Evolutionary conservation across 2,797 vertebrate genomes (phyloP).

Genomic region (Geotrypetes seraphini): DNA sequence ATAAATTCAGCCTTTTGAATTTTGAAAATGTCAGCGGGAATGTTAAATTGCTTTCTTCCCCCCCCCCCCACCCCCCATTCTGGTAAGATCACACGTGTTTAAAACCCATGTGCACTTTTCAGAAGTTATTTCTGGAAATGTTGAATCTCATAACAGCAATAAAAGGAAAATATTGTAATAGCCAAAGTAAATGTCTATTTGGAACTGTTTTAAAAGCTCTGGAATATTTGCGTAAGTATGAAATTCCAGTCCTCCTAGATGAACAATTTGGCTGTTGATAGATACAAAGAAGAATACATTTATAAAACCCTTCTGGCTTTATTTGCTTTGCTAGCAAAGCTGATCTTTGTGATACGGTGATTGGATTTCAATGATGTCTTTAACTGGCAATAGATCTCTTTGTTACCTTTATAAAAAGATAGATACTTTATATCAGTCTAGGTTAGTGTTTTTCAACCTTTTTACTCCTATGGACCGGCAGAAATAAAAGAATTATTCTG

Average conservation of each 20-base stretch:
- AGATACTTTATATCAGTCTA: too few relatives aligned
- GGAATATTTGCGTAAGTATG: conserved; percentile 37
- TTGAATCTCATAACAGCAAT: conserved; percentile 49
- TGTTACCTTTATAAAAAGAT: too few relatives aligned
- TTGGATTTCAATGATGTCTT: too few relatives aligned
- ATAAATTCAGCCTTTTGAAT: too few relatives aligned
- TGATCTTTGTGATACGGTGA: not conserved
- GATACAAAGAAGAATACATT: conserved; percentile 10
- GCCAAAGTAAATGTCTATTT: conserved; percentile 58
- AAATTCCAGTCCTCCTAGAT: conserved; percentile 15
- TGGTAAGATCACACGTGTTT: conserved; percentile 33
- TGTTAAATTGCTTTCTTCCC: too few relatives aligned
- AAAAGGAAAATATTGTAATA: conserved; percentile 41
- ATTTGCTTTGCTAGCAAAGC: conserved; percentile 2
- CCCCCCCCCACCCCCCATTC: too few relatives aligned
- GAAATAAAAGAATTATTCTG: too few relatives aligned
- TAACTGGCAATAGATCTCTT: too few relatives aligned
- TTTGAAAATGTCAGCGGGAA: too few relatives aligned
- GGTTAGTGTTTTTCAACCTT: too few relatives aligned
- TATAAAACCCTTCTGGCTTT: conserved; percentile 1
- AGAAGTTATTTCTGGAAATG: conserved; percentile 60
- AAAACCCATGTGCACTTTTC: conserved; percentile 34
- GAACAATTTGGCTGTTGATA: conserved; percentile 11
- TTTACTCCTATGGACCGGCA: too few relatives aligned
- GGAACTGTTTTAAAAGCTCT: conserved; percentile 20